Conservation (phyloP, 2,113 vertebrate species). For the Sinocyclocheilus rhinocerous region DNA sequence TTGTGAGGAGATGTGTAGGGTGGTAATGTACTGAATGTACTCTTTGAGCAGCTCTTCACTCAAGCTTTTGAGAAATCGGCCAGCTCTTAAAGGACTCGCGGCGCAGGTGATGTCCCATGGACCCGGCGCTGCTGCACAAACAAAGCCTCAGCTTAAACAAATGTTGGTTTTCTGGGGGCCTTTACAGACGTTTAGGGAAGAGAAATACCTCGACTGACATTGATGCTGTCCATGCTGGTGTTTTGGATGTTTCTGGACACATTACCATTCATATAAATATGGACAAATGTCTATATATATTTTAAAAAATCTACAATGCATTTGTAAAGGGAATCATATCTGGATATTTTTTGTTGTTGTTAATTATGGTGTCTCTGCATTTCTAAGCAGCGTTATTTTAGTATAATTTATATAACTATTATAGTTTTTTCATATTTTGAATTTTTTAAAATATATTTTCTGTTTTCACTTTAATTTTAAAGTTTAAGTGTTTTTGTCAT, state of each 20-base stretch:
- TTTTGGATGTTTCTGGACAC: not conserved
- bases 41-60: constrained; percentile 3
- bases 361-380: not conserved
- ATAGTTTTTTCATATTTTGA: not conserved
- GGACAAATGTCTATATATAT: not conserved
- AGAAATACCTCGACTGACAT: not conserved
- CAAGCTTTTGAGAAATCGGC: constrained; percentile 59
- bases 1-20: constrained; percentile 71
- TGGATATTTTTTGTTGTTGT: not conserved
- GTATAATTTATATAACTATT: not conserved
- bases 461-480: not conserved
- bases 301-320: too few species aligned
- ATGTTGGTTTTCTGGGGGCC: not conserved
- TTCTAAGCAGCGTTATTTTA: not conserved
- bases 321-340: too few species aligned
- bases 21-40: constrained; percentile 69
- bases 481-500: not conserved
- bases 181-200: not conserved
- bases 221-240: not conserved
- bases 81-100: constrained; percentile 38
- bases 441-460: not conserved
- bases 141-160: not conserved
- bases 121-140: not conserved
- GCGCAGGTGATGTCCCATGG: constrained; percentile 40
- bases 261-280: not conserved